A percentile compares a stretch with the other conserved stretches of the same genome.
phyloP scores from a whole-genome alignment of 2,888 invertebrate species.

The Mythimna ferrago region DNA sequence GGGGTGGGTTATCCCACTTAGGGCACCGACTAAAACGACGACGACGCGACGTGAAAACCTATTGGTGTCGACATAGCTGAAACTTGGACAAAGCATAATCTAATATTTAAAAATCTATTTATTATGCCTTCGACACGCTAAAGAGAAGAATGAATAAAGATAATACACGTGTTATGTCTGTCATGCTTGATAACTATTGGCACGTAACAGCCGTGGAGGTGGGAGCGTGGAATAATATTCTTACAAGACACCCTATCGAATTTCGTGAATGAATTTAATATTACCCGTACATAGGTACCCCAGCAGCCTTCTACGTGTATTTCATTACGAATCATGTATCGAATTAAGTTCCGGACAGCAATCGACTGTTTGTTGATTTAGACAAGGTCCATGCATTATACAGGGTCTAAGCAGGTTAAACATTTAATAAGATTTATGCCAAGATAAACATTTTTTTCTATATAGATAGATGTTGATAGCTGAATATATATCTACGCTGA shows the following conservation, averaged over 20 bases:
- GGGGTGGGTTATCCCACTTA: too few species aligned
- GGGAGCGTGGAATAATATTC: background rate
- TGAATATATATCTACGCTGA: background rate
- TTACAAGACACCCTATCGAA: background rate
- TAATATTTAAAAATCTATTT: too few species aligned
- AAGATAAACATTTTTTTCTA: background rate
- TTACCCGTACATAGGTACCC: background rate
- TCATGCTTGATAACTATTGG: conserved; percentile 3
- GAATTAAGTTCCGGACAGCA: background rate
- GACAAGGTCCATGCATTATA: background rate
- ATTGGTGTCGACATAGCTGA: too few species aligned
- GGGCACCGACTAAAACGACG: too few species aligned
- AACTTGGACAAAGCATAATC: too few species aligned
- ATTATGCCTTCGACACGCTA: background rate
- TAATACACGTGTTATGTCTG: background rate
- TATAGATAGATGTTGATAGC: too few species aligned
- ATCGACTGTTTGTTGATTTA: background rate
- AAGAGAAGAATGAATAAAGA: background rate
- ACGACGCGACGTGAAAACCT: too few species aligned
- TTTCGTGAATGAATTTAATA: conserved; percentile 13
- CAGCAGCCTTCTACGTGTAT: background rate
- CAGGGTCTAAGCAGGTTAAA: background rate
- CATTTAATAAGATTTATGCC: too few species aligned
- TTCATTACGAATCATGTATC: conserved; percentile 2
- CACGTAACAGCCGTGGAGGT: background rate